phyloP scores from a whole-genome alignment of 1,140 invertebrate species.

The Drosophila orosa region DNA sequence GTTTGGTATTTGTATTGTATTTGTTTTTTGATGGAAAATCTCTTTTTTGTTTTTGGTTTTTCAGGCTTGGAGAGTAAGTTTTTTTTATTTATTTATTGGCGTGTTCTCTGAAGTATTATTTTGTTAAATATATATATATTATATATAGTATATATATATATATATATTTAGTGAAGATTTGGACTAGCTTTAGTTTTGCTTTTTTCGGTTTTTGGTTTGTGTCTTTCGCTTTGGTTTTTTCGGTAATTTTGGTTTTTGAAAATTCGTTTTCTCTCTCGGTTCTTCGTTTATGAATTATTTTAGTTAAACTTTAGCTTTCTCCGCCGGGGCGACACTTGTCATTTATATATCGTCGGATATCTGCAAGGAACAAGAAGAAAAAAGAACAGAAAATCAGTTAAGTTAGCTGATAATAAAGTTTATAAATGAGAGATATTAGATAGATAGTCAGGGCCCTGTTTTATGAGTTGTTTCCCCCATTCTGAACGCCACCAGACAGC shows the following conservation, averaged over 20 bases:
- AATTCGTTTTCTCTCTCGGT: slow-evolving; percentile 45
- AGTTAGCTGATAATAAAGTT: neutral
- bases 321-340: slow-evolving; percentile 38
- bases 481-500: slow-evolving; percentile 15
- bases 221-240: slow-evolving; percentile 57
- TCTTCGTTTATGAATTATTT: slow-evolving; percentile 15
- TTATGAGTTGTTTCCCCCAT: slow-evolving; percentile 1
- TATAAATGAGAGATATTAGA: neutral
- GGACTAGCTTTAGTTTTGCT: slow-evolving; percentile 63
- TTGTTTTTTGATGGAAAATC: slow-evolving; percentile 48
- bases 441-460: neutral
- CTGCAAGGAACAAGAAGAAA: slow-evolving; percentile 24
- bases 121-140: slow-evolving; percentile 57
- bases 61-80: slow-evolving; percentile 54
- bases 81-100: slow-evolving; percentile 46
- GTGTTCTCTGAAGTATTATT: slow-evolving; percentile 57
- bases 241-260: slow-evolving; percentile 58
- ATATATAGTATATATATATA: slow-evolving; percentile 44
- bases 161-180: slow-evolving; percentile 65
- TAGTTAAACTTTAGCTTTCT: slow-evolving; percentile 41
- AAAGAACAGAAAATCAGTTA: slow-evolving; percentile 6
- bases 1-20: slow-evolving; percentile 25
- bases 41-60: slow-evolving; percentile 44
- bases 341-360: slow-evolving; percentile 40
- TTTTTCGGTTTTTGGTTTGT: slow-evolving; percentile 40